Evolutionary conservation across 2,797 vertebrate genomes (phyloP).

Genomic region (Characodon lateralis): DNA sequence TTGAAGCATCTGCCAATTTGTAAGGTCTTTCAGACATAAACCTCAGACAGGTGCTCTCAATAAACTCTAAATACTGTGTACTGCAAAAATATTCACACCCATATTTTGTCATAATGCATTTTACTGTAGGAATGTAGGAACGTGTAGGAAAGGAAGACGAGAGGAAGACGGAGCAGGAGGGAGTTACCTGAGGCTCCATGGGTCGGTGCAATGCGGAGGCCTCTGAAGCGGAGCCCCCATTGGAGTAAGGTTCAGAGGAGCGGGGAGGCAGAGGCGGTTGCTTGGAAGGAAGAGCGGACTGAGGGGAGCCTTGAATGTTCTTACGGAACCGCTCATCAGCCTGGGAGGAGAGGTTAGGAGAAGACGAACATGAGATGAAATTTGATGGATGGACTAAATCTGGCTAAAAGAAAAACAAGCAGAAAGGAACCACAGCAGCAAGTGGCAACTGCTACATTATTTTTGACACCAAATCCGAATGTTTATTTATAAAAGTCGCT

Average conservation of each 20-base stretch:
- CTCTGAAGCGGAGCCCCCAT: constrained; percentile 89
- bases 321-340: constrained; percentile 96
- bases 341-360: constrained; percentile 68
- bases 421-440: constrained; percentile 28
- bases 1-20: too few relatives aligned
- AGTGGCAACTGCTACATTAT: neutral
- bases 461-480: neutral
- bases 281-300: constrained; percentile 92
- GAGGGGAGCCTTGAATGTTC: constrained; percentile 95
- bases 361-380: constrained; percentile 19
- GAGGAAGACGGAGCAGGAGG: neutral
- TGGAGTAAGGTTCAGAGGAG: constrained; percentile 93
- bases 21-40: neutral
- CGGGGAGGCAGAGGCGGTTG: constrained; percentile 94
- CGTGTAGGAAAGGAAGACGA: neutral
- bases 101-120: neutral
- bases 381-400: neutral
- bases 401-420: constrained; percentile 6
- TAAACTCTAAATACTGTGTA: neutral
- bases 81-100: neutral
- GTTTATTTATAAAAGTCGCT: constrained; percentile 10
- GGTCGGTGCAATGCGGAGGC: constrained; percentile 91
- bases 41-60: neutral
- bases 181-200: constrained; percentile 94
- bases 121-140: neutral